Percentiles rank a stretch among this genome's conserved stretches.
Conservation (phyloP, 2,113 vertebrate genomes). For the Sapajus apella region DNA sequence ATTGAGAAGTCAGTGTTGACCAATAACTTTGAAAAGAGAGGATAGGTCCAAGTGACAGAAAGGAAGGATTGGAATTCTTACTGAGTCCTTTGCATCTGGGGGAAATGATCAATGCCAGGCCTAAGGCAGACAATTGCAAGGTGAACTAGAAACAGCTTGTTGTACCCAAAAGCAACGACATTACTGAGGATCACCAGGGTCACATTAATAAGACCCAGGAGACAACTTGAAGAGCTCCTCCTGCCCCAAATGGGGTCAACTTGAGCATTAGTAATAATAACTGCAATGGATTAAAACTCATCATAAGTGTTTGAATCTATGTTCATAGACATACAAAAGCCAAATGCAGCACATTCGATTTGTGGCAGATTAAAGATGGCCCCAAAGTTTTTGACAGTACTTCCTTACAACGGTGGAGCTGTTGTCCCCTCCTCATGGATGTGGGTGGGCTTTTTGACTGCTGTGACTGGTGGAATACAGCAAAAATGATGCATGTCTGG, state of each 20-base stretch:
- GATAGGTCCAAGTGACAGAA: conserved; percentile 88
- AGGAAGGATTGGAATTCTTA: conserved; percentile 75
- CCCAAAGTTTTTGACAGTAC: neutral
- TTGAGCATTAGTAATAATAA: neutral
- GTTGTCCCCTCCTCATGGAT: neutral
- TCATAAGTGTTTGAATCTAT: neutral
- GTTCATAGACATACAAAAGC: neutral
- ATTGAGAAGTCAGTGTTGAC: conserved; percentile 98
- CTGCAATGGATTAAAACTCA: neutral
- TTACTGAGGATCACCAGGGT: neutral
- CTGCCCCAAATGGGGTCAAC: neutral
- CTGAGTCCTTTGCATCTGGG: conserved; percentile 77
- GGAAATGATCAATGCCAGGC: neutral
- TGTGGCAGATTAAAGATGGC: neutral
- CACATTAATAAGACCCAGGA: neutral
- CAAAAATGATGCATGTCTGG: no score
- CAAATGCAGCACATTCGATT: neutral
- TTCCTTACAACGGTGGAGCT: neutral
- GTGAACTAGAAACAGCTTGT: neutral
- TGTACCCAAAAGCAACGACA: neutral
- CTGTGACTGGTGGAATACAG: neutral
- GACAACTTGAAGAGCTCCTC: neutral
- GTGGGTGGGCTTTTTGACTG: neutral
- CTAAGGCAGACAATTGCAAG: neutral
- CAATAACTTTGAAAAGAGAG: conserved; percentile 98